phyloP scores from a whole-genome alignment of 2,113 vertebrate species.

The Megaleporinus macrocephalus region DNA sequence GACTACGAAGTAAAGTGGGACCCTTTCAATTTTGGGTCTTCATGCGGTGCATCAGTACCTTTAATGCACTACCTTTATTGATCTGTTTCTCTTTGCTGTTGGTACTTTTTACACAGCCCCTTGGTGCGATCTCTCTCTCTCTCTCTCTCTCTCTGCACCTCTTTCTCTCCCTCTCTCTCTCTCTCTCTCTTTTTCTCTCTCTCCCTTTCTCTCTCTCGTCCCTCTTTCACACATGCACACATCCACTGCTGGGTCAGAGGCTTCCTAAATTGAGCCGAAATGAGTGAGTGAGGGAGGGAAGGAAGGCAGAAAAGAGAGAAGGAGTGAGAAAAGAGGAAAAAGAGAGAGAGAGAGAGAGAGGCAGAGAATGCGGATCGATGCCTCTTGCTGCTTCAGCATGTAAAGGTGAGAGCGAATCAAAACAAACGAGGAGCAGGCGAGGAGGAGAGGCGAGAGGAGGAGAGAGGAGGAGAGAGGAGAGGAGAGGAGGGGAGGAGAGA shows the following conservation, averaged over 20 bases:
- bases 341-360: slow-evolving; percentile 33
- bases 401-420: slow-evolving; percentile 58
- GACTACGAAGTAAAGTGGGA: too few species aligned
- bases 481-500: slow-evolving; percentile 26
- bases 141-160: slow-evolving; percentile 27
- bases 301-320: not conserved
- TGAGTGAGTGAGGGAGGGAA: slow-evolving; percentile 49
- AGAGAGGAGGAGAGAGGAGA: slow-evolving; percentile 20
- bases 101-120: slow-evolving; percentile 78
- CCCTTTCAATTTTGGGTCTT: too few species aligned
- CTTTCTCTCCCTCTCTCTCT: slow-evolving; percentile 55
- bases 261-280: slow-evolving; percentile 46
- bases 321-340: slow-evolving; percentile 23
- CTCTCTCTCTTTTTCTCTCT: slow-evolving; percentile 54
- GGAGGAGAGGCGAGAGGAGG: slow-evolving; percentile 13
- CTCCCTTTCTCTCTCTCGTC: slow-evolving; percentile 50
- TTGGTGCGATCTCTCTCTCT: slow-evolving; percentile 67
- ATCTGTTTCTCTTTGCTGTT: slow-evolving; percentile 58
- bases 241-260: slow-evolving; percentile 18
- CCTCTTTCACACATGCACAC: slow-evolving; percentile 24
- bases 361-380: slow-evolving; percentile 50
- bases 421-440: slow-evolving; percentile 52
- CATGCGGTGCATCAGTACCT: too few species aligned
- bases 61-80: slow-evolving; percentile 5
- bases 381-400: slow-evolving; percentile 56